These are phyloP conservation scores for Galerucella pusilla DNA, from an alignment of 2,888 invertebrate genomes.

Conservation along the genomic window DNA sequence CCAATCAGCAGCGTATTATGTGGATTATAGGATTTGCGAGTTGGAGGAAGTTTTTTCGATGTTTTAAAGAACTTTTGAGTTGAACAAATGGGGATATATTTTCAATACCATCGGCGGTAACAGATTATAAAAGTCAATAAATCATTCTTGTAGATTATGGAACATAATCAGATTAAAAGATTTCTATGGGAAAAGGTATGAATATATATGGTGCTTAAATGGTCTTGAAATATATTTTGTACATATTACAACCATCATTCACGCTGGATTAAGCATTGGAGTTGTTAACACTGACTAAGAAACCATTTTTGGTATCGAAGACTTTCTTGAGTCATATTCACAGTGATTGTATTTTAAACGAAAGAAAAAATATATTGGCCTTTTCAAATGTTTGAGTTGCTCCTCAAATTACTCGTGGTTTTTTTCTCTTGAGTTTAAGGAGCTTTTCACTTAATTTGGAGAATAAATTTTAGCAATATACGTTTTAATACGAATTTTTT, in stretches of 20 bases:
- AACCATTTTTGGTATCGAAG: no score
- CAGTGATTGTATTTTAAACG: no score
- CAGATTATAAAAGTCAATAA: slow-evolving; percentile 23
- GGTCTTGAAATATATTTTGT: neutral
- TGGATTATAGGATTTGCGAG: slow-evolving; percentile 31
- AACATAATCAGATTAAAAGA: slow-evolving; percentile 21
- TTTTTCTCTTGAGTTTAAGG: no score
- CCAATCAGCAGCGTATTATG: slow-evolving; percentile 35
- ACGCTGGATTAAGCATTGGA: no score
- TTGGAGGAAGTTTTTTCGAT: slow-evolving; percentile 12
- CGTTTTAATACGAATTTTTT: no score
- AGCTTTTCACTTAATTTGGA: no score
- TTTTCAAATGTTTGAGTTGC: no score
- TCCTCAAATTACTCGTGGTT: no score
- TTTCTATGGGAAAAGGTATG: neutral
- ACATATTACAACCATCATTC: neutral
- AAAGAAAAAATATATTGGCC: no score
- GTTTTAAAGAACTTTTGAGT: slow-evolving; percentile 28
- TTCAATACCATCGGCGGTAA: slow-evolving; percentile 20
- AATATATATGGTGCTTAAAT: neutral
- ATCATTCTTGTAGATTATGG: slow-evolving; percentile 11
- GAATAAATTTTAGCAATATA: no score
- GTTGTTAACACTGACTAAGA: no score
- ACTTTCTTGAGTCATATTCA: no score
- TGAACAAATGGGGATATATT: slow-evolving; percentile 30